A percentile compares a stretch with the other conserved stretches of the same genome.
Evolutionary conservation across 2,113 vertebrate species (phyloP).

Genomic region (Haemorhous mexicanus): DNA sequence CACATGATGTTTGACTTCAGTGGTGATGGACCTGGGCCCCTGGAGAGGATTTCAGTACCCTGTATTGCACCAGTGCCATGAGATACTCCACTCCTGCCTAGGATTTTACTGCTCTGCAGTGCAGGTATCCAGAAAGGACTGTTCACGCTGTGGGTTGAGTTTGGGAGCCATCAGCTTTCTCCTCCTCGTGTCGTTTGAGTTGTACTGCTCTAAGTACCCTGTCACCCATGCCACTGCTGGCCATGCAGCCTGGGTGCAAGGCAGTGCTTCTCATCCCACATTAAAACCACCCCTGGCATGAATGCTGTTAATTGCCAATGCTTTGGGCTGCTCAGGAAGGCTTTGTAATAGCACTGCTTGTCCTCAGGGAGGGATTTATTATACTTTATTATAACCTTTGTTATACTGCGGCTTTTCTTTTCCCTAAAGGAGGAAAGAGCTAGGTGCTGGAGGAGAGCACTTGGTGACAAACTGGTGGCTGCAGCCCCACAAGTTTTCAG

Average conservation of each 20-base stretch:
- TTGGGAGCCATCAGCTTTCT: neutral
- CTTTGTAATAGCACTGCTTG: neutral
- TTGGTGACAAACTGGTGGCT: neutral
- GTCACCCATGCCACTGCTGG: neutral
- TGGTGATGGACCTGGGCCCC: neutral
- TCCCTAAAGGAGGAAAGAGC: neutral
- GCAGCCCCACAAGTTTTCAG: neutral
- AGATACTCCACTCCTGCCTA: neutral
- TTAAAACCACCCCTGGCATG: neutral
- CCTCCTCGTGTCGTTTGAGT: neutral
- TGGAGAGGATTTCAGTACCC: neutral
- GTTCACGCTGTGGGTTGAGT: neutral
- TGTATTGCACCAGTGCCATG: neutral
- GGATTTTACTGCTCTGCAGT: neutral
- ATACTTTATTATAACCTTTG: neutral
- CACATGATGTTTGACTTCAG: neutral
- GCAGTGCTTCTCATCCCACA: neutral
- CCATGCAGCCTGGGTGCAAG: neutral
- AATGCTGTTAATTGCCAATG: neutral
- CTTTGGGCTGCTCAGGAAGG: neutral
- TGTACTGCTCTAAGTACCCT: neutral
- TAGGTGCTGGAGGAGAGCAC: neutral
- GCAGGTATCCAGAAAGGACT: neutral
- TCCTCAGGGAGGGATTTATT: neutral
- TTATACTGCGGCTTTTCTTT: neutral